phyloP scores from a whole-genome alignment of 1,140 invertebrate species.

The Drosophila subobscura region DNA sequence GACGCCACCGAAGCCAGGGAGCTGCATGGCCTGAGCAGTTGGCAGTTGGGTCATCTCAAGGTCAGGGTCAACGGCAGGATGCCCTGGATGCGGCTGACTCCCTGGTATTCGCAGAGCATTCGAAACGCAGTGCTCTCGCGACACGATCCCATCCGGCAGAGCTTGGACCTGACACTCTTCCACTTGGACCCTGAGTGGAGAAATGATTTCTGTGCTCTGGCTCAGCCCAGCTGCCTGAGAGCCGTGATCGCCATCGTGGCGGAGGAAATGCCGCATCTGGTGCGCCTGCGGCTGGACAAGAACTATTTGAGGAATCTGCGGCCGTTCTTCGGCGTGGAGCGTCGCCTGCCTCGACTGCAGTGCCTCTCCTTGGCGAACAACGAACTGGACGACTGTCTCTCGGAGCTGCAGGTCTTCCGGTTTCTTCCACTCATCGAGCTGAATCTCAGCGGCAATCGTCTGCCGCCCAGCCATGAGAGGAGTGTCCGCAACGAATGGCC shows the following conservation, averaged over 20 bases:
- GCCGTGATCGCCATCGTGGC: slow-evolving; percentile 24
- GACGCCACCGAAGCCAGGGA: slow-evolving; percentile 31
- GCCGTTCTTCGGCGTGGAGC: slow-evolving; percentile 28
- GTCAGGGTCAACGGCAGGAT: slow-evolving; percentile 29
- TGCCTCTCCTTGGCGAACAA: slow-evolving; percentile 44
- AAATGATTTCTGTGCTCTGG: slow-evolving; percentile 38
- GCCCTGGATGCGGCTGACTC: slow-evolving; percentile 19
- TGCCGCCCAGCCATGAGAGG: slow-evolving; percentile 34
- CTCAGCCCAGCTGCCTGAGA: slow-evolving; percentile 26
- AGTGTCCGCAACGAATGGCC: slow-evolving; percentile 27
- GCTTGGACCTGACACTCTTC: slow-evolving; percentile 38
- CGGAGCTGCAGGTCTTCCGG: slow-evolving; percentile 16
- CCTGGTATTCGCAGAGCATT: slow-evolving; percentile 8
- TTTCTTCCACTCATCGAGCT: slow-evolving; percentile 25
- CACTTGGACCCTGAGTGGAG: slow-evolving; percentile 23
- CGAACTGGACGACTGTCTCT: slow-evolving; percentile 12
- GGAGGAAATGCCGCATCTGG: slow-evolving; percentile 28
- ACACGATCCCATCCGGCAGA: slow-evolving; percentile 8
- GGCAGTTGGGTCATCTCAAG: slow-evolving; percentile 1
- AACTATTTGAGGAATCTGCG: slow-evolving; percentile 33
- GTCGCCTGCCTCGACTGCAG: slow-evolving; percentile 15
- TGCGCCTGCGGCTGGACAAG: slow-evolving; percentile 32
- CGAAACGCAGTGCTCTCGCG: slow-evolving; percentile 22
- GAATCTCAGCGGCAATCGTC: slow-evolving; percentile 23
- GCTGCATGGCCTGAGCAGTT: slow-evolving; percentile 1